Conservation (phyloP, 1,140 invertebrate genomes). For the Zaprionus vittiger region DNA sequence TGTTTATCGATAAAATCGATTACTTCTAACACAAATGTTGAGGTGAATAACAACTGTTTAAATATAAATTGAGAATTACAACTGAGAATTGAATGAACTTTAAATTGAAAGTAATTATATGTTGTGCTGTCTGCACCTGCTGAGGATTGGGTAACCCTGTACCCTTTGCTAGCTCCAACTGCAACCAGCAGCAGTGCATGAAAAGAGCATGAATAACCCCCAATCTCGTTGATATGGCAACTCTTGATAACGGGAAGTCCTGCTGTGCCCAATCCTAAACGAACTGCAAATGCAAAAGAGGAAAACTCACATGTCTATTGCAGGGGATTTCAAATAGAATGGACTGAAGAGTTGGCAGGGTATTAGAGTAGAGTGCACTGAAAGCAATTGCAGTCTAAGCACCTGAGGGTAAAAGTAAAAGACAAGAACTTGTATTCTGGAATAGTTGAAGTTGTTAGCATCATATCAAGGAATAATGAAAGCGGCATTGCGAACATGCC, state of each 20-base stretch:
- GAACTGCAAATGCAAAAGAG: slow-evolving; percentile 64
- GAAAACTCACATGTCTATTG: slow-evolving; percentile 37
- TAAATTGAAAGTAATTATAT: background rate
- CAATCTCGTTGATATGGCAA: slow-evolving; percentile 78
- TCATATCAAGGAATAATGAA: background rate
- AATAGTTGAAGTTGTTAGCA: background rate
- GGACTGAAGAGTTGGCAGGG: background rate
- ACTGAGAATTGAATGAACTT: background rate
- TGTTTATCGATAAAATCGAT: no score
- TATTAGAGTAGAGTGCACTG: background rate
- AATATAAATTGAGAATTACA: no score
- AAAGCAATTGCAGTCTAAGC: background rate
- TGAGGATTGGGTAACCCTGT: slow-evolving; percentile 47
- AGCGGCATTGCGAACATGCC: background rate
- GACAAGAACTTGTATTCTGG: background rate
- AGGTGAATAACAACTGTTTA: no score
- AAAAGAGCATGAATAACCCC: slow-evolving; percentile 50
- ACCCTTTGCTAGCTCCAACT: slow-evolving; percentile 12
- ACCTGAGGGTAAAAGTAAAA: background rate
- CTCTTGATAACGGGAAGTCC: slow-evolving; percentile 49
- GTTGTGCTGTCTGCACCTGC: slow-evolving; percentile 40
- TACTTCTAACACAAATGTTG: no score
- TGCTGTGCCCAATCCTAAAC: slow-evolving; percentile 33
- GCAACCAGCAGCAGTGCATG: slow-evolving; percentile 15
- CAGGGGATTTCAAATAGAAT: slow-evolving; percentile 23